These are phyloP conservation scores for Spisula subtruncata DNA, from an alignment of 2,888 invertebrate species.

Conservation along the genomic window DNA sequence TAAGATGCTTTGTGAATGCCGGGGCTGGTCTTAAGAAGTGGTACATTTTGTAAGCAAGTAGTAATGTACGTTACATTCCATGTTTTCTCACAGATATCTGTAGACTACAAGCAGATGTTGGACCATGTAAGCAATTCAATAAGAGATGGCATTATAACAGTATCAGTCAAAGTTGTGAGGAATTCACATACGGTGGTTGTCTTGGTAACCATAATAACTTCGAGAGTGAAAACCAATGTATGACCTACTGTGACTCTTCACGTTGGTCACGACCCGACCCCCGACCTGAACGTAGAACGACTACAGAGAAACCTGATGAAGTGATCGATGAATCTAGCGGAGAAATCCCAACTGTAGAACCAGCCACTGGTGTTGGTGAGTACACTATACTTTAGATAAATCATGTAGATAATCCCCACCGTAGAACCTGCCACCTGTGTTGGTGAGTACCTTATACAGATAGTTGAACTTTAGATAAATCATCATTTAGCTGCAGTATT, in stretches of 20 bases:
- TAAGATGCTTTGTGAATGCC: no score
- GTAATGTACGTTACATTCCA: background rate
- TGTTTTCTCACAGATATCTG: constrained; percentile 64
- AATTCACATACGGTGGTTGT: constrained; percentile 91
- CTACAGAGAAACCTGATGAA: constrained; percentile 48
- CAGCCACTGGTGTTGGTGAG: constrained; percentile 63
- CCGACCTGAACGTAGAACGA: no score
- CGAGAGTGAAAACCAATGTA: constrained; percentile 69
- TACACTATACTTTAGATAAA: background rate
- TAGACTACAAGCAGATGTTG: constrained; percentile 64
- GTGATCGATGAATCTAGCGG: constrained; percentile 57
- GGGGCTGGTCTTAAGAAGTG: no score
- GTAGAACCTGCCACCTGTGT: constrained; percentile 53
- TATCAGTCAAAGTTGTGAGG: constrained; percentile 91
- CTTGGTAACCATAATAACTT: constrained; percentile 91
- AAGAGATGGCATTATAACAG: constrained; percentile 84
- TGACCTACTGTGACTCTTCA: constrained; percentile 67
- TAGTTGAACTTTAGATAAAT: no score
- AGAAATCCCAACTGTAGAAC: constrained; percentile 52
- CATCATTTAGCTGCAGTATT: no score
- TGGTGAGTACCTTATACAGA: constrained; percentile 25
- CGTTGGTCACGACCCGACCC: constrained; percentile 22
- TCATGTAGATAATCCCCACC: constrained; percentile 39
- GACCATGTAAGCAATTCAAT: constrained; percentile 76
- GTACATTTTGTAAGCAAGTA: no score